These are phyloP conservation scores for Acholoe squamosa DNA, from an alignment of 2,888 invertebrate genomes.

Conservation along the genomic window DNA sequence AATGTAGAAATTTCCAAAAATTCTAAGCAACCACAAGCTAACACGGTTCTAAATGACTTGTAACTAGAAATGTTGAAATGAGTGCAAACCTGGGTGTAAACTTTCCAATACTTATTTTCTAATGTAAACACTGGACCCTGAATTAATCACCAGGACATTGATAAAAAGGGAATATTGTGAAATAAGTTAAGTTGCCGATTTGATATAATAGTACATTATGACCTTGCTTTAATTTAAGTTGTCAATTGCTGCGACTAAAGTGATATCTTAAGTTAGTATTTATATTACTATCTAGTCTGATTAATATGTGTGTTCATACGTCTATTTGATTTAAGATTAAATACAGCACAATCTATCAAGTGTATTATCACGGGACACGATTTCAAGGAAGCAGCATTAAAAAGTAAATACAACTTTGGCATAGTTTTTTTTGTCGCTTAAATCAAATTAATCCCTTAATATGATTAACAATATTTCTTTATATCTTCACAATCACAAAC, in stretches of 20 bases:
- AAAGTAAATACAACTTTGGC: neutral
- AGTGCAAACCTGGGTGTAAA: no score
- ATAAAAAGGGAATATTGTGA: no score
- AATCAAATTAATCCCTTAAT: neutral
- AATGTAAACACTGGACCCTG: no score
- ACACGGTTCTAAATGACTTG: neutral
- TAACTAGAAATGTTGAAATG: no score
- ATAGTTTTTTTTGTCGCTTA: neutral
- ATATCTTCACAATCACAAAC: neutral
- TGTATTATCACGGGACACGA: neutral
- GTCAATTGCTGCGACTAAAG: no score
- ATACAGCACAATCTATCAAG: neutral
- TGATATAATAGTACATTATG: no score
- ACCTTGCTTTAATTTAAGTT: no score
- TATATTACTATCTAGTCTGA: no score
- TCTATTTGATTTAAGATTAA: neutral
- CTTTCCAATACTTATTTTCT: no score
- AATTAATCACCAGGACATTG: no score
- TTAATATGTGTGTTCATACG: neutral
- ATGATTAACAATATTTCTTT: neutral
- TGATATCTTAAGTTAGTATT: no score
- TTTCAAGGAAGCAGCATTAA: constrained; percentile 5
- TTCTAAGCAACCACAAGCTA: neutral
- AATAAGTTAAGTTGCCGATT: no score
- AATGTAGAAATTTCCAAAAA: neutral